Percentiles rank a stretch among this genome's conserved stretches.
Conservation (phyloP, 2,113 vertebrate species). For the Campylomormyrus tamandua region DNA sequence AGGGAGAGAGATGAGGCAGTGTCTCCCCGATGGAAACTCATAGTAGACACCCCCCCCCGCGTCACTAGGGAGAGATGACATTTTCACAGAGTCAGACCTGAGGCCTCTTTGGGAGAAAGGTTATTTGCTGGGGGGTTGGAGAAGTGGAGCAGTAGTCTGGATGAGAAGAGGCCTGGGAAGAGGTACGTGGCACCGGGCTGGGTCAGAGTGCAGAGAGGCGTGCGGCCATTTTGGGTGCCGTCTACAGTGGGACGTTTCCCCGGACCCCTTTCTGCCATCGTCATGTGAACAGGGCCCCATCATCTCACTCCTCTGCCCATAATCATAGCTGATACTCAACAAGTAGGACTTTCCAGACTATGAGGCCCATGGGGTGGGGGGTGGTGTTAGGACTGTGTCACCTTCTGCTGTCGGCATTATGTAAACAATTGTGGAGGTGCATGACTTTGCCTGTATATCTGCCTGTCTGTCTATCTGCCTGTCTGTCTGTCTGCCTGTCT, state of each 20-base stretch:
- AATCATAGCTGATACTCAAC: not conserved
- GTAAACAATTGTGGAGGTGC: not conserved
- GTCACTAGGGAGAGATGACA: not conserved
- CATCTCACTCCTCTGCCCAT: not conserved
- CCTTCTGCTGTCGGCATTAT: not conserved
- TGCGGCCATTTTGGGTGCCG: not conserved
- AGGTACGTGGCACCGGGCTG: not conserved
- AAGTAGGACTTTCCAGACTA: not conserved
- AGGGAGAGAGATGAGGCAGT: not conserved
- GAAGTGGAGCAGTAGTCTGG: not conserved
- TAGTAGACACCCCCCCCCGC: not conserved
- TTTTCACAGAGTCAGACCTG: slow-evolving; percentile 16
- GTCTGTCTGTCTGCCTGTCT: rapidly evolving
- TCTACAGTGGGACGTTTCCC: not conserved
- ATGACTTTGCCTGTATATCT: not conserved
- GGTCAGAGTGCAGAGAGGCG: slow-evolving; percentile 11
- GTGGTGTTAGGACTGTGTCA: not conserved
- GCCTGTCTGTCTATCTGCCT: rapidly evolving
- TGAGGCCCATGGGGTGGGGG: not conserved
- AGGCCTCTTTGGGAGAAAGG: slow-evolving; percentile 17
- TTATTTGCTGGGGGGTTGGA: not conserved
- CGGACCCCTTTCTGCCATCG: no score
- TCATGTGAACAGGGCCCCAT: not conserved
- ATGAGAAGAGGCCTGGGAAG: not conserved
- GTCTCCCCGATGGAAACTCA: not conserved